Conservation (phyloP, 2,113 vertebrate species). For the Anguilla rostrata region DNA sequence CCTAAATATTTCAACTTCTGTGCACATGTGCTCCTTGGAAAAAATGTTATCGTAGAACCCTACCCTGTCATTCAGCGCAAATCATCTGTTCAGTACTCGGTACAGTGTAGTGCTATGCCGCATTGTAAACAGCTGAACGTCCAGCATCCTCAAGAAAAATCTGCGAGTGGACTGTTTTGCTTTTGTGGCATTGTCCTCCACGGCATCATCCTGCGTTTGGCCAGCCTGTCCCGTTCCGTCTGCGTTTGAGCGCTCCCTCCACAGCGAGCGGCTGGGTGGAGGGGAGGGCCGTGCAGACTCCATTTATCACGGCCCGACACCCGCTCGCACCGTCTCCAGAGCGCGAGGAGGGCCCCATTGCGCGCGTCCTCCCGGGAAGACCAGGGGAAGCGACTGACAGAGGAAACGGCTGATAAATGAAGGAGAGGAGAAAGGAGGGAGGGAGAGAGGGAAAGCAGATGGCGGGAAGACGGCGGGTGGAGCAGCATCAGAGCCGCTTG, state of each 20-base stretch:
- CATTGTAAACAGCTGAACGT: too few relatives aligned
- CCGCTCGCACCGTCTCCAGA: not conserved
- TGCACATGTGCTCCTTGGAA: too few relatives aligned
- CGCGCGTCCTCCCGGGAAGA: slow-evolving; percentile 10
- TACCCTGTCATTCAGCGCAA: too few relatives aligned
- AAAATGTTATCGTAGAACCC: too few relatives aligned
- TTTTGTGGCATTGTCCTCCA: not conserved
- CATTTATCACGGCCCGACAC: slow-evolving; percentile 14
- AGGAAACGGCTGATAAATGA: slow-evolving; percentile 21
- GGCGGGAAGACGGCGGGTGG: too few relatives aligned
- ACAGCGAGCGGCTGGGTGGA: not conserved
- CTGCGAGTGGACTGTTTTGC: not conserved
- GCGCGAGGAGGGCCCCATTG: not conserved
- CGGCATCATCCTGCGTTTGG: not conserved
- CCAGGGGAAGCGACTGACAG: slow-evolving; percentile 4
- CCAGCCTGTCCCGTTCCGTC: not conserved
- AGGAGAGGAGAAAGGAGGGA: not conserved
- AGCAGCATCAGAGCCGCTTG: not conserved
- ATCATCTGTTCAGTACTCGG: too few relatives aligned
- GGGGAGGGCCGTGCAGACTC: slow-evolving; percentile 4
- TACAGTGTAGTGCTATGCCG: too few relatives aligned
- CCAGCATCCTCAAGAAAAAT: too few relatives aligned
- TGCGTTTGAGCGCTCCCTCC: slow-evolving; percentile 13
- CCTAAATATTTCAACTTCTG: too few relatives aligned
- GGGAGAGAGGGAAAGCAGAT: not conserved